Base-by-base conservation (phyloP, 2,797 vertebrate species). In the Enteromius argenteus region DNA sequence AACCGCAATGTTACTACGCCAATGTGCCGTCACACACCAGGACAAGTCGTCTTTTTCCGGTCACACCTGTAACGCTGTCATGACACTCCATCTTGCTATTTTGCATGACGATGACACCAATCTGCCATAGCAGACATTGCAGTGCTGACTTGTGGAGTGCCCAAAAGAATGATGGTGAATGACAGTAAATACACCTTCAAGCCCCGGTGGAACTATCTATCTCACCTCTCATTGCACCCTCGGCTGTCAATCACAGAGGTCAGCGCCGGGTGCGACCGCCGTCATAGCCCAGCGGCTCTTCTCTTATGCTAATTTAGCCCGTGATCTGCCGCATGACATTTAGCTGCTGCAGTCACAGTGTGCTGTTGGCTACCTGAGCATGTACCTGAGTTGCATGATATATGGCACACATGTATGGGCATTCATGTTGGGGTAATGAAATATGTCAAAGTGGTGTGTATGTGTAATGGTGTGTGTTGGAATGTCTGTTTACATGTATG, bases 181-280 rank as follows among this genome's bases (percentile, higher is more conserved):
- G 88, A 85, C 88, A 89, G 83, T 84, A 84, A 88, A 87, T 86
- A 85, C 62, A 73, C 83, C 77, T 83, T 76, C 78, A 78, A 80
- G 79, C 68, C 69, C 62, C 37, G 19, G 37, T 75, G 76, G 46
- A 83, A 68, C 80, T 79, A 64, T 79, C 83, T 56, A 56, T 79
- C 83, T 78, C 86, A 88, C 86, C 89, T 87, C 85, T 83, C 37
- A 76, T 80, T 84, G 85, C 83, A 80, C 87, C 82, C 79, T 64
- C 27, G 2, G 37, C 89, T 90, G 87, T 90, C 89, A 90, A 84
- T 90, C 89, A 90, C 51, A 27, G 51, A 81, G 89, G 89, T 87
- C 83, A 81, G 74, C 46, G 30, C 32, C 3, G 75, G 77, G 74
- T 68, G 15, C 69, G 17, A 83, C 84, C 80, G n/a, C 77, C 83